A percentile compares a stretch with the other conserved stretches of the same genome.
Evolutionary conservation across 2,113 vertebrate genomes (phyloP).

Genomic region (Tauraco erythrolophus): DNA sequence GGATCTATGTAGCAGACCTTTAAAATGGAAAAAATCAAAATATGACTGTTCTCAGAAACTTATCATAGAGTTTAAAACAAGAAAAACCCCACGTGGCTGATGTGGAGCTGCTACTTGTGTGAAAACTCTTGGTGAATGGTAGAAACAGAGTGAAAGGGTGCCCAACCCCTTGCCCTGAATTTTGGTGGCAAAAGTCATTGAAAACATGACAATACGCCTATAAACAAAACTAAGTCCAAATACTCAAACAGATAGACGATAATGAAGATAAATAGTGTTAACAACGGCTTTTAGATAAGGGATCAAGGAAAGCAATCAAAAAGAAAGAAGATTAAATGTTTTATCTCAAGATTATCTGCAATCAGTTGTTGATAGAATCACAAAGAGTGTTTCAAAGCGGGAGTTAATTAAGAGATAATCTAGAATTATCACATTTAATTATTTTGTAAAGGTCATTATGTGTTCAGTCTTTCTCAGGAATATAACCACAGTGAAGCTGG

Average conservation of each 20-base stretch:
- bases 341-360: constrained; percentile 57
- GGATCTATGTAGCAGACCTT: neutral
- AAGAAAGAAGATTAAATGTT: constrained; percentile 46
- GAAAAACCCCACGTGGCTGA: rapidly evolving
- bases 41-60: neutral
- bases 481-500: neutral
- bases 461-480: neutral
- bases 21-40: neutral
- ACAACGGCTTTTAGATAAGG: neutral
- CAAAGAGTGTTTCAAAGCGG: constrained; percentile 49
- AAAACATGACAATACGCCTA: neutral
- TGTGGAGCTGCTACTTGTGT: neutral
- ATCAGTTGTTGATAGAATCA: constrained; percentile 28
- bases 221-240: neutral
- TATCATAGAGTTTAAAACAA: neutral
- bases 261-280: neutral
- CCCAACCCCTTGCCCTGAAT: neutral
- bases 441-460: neutral
- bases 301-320: constrained; percentile 41
- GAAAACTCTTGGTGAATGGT: neutral
- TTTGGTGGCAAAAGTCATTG: neutral
- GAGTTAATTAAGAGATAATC: constrained; percentile 63
- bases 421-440: constrained; percentile 55
- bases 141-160: neutral
- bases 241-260: neutral